Percentiles rank a stretch among this genome's conserved stretches.
These are phyloP conservation scores for Eucriotettix oculatus DNA, from an alignment of 2,888 invertebrate genomes.

Conservation along the genomic window DNA sequence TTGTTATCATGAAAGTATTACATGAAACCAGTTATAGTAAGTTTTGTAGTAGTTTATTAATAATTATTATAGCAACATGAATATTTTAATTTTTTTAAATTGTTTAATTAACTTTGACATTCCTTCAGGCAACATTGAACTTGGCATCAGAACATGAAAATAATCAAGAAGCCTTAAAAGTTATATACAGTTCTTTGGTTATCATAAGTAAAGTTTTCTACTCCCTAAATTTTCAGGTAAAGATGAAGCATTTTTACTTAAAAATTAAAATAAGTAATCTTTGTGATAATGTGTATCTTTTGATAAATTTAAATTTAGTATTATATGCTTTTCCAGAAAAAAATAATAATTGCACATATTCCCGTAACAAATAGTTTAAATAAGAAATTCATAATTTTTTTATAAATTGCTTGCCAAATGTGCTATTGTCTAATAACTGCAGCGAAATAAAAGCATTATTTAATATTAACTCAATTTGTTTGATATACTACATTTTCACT, in stretches of 20 bases:
- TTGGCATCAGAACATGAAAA: conserved; percentile 58
- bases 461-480: not conserved
- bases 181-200: conserved; percentile 77
- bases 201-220: conserved; percentile 91
- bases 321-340: not conserved
- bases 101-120: conserved; percentile 3
- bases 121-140: conserved; percentile 62
- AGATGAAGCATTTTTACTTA: conserved; percentile 6
- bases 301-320: not conserved
- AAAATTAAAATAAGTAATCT: no score
- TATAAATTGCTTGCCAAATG: no score
- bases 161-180: conserved; percentile 63
- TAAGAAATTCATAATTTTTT: no score
- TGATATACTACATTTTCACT: not conserved
- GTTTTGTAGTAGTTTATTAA: no score
- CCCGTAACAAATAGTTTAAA: no score
- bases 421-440: no score
- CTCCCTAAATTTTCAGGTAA: conserved; percentile 82
- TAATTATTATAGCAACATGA: not conserved
- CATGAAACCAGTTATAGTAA: no score
- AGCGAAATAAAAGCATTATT: no score
- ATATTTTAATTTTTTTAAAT: not conserved
- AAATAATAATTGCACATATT: no score
- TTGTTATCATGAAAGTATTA: no score
- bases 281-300: not conserved